phyloP scores from a whole-genome alignment of 2,888 invertebrate species.

The Ashinkailepas kermadecensis region DNA sequence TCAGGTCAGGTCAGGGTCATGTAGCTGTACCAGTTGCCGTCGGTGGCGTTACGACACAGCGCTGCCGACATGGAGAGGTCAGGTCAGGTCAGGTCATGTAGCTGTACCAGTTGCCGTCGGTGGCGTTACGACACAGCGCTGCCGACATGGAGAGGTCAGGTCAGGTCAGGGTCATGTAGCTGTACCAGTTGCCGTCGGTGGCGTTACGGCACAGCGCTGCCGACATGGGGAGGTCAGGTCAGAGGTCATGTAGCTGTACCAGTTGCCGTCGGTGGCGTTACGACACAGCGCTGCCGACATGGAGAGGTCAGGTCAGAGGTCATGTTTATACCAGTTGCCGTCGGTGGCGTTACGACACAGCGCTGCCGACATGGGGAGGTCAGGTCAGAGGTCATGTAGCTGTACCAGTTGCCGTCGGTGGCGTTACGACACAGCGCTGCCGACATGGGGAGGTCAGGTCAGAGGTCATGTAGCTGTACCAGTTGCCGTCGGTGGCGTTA shows the following conservation, averaged over 20 bases:
- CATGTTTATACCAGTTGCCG: slow-evolving; percentile 86
- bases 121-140: slow-evolving; percentile 88
- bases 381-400: too few species aligned
- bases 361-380: slow-evolving; percentile 46
- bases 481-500: slow-evolving; percentile 83
- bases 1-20: too few species aligned
- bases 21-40: slow-evolving; percentile 88
- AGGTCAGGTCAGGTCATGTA: too few species aligned
- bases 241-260: slow-evolving; percentile 95
- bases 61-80: slow-evolving; percentile 49
- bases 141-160: slow-evolving; percentile 30
- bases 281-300: slow-evolving; percentile 66
- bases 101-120: slow-evolving; percentile 87
- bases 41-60: slow-evolving; percentile 87
- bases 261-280: slow-evolving; percentile 83
- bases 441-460: slow-evolving; percentile 30
- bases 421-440: slow-evolving; percentile 85
- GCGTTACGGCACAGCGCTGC: slow-evolving; percentile 85
- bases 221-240: slow-evolving; percentile 27
- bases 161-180: too few species aligned
- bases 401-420: slow-evolving; percentile 87
- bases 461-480: slow-evolving; percentile 95
- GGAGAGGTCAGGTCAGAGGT: too few species aligned
- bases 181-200: slow-evolving; percentile 87
- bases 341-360: slow-evolving; percentile 91